These are phyloP conservation scores for Erethizon dorsatum DNA, from an alignment of 2,797 vertebrate species.

Conservation along the genomic window DNA sequence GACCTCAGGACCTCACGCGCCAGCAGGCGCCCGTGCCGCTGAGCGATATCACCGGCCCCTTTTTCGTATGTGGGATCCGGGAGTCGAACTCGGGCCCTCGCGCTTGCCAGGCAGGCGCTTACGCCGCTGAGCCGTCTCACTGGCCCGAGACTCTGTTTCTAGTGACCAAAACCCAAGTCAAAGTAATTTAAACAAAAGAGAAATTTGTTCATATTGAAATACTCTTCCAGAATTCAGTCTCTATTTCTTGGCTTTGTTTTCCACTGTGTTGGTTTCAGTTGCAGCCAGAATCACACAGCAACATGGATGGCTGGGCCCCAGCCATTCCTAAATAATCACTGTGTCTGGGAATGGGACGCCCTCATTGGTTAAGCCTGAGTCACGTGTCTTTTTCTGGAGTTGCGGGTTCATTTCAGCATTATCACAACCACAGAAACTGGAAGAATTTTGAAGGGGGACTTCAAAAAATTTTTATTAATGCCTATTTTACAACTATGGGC, in stretches of 20 bases:
- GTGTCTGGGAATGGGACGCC: neutral
- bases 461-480: too few species aligned
- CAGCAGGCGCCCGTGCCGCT: too few species aligned
- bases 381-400: neutral
- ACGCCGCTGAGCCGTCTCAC: too few species aligned
- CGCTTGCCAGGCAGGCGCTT: too few species aligned
- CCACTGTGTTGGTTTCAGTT: neutral
- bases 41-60: too few species aligned
- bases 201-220: neutral
- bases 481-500: too few species aligned
- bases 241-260: neutral
- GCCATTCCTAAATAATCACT: fast-evolving
- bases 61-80: too few species aligned
- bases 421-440: neutral
- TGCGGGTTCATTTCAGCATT: neutral
- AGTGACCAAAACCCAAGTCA: neutral
- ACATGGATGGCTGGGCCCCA: neutral
- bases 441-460: neutral
- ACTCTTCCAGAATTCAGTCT: neutral
- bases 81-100: too few species aligned
- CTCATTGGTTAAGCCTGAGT: neutral
- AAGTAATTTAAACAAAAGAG: neutral
- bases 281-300: neutral
- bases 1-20: too few species aligned
- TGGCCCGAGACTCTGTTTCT: neutral